Evolutionary conservation across 2,113 vertebrate species (phyloP), one percentile per base, ranked within the genome.

Genomic region (Trogon surrucura): DNA sequence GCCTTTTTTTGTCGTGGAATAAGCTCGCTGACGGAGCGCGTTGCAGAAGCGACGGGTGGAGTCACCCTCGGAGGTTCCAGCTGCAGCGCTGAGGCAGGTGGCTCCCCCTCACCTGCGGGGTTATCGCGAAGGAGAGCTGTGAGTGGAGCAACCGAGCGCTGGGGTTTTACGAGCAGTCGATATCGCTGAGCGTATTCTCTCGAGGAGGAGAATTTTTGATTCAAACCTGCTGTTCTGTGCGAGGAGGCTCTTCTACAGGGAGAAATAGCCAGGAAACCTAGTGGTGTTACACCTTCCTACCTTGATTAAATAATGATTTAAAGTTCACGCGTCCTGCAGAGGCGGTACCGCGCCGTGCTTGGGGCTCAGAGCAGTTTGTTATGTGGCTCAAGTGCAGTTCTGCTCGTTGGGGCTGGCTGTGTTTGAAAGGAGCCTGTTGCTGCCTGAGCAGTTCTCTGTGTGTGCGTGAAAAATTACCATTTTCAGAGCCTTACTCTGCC

Each of bases 1-100:
- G 57, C 13, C 29, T 14, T 3, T 41, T 38, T 32, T 23, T 0
- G 45, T 45, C 34, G 0, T 1, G 38, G 53, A 44, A 41, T 19
- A 3, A 48, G 22, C n/a, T 85, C 44, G 4, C 11, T 5, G 5
- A 2, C 1, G 5, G 34, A 21, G 23, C 5, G 26, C 2, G 44
- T 14, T 32, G 64, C 54, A 84, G 58, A 41, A 89, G 4, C 5
- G 44, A 30, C 0, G 3, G 60, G 30, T 44, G 34, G 16, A 56
- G 30, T 32, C 48, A 8, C 36, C 30, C 26, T 18, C 70, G 50
- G 70, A n/a, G 44, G 19, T 17, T 19, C 64, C 44, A n/a, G 65
- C 3, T 29, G 18, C 48, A 10, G 27, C 2, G 16, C 4, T 58
- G 44, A 38, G 44, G 32, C 41, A 18, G 23, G 8, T 18, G 62